Conservation (phyloP, 2,797 vertebrate genomes). For the Clarias laeviceps region DNA sequence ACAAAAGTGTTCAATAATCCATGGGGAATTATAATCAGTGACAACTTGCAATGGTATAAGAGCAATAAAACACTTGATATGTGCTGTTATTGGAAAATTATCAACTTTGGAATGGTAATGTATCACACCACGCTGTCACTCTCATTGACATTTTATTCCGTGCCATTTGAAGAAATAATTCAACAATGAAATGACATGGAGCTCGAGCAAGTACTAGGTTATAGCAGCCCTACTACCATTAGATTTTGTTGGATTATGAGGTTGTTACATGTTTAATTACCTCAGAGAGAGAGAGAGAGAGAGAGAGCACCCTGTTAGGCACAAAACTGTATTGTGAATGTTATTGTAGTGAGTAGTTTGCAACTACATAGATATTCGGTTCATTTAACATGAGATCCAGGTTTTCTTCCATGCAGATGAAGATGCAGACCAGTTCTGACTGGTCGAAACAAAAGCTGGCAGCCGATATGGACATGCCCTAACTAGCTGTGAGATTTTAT, state of each 20-base stretch:
- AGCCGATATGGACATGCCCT: conserved; percentile 23
- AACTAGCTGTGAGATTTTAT: conserved; percentile 30
- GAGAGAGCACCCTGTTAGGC: background rate
- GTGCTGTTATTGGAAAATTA: background rate
- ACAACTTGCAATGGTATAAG: background rate
- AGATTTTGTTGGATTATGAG: background rate
- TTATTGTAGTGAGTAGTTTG: background rate
- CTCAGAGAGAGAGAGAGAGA: background rate
- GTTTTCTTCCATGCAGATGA: background rate
- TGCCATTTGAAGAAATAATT: background rate
- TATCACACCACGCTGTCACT: background rate
- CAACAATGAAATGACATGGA: too few species aligned
- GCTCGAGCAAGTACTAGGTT: too few species aligned
- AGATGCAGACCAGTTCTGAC: background rate
- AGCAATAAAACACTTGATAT: background rate
- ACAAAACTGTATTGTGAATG: background rate
- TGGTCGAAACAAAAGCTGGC: background rate
- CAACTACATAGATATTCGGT: background rate
- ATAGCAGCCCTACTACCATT: too few species aligned
- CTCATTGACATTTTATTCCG: background rate
- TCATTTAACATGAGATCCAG: background rate
- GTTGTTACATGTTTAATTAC: background rate
- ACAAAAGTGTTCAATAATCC: background rate
- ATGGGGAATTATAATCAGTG: background rate
- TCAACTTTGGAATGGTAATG: background rate